Evolutionary conservation across 2,113 vertebrate species (phyloP).

Genomic region (Oncorhynchus mykiss): DNA sequence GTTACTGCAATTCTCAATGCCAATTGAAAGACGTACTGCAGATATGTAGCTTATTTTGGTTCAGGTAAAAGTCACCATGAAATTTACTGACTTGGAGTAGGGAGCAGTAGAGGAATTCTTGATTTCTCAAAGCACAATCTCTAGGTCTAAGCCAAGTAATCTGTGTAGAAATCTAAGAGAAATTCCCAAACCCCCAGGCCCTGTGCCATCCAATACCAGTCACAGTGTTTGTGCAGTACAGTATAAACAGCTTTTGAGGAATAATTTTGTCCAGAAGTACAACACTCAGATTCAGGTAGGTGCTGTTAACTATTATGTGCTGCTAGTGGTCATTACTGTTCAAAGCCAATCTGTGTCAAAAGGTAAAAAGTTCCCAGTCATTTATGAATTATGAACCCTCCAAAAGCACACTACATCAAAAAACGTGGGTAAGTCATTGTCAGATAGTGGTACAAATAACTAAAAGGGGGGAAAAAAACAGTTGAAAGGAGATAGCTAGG

Average conservation of each 20-base stretch:
- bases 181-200: slow-evolving; percentile 20
- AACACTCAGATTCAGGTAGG: slow-evolving; percentile 25
- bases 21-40: slow-evolving; percentile 20
- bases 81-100: slow-evolving; percentile 1
- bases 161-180: slow-evolving; percentile 29
- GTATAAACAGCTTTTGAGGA: background rate
- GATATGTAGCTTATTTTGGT: slow-evolving; percentile 37
- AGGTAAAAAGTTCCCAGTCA: slow-evolving; percentile 45
- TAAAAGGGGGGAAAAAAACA: background rate
- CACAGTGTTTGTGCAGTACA: slow-evolving; percentile 11
- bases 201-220: slow-evolving; percentile 15
- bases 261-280: background rate
- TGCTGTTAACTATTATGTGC: slow-evolving; percentile 17
- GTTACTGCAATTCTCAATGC: slow-evolving; percentile 6
- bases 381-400: slow-evolving; percentile 30
- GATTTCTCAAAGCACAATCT: slow-evolving; percentile 20
- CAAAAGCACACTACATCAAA: slow-evolving; percentile 38
- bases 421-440: background rate
- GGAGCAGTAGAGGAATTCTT: slow-evolving; percentile 19
- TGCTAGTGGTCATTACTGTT: slow-evolving; percentile 33
- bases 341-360: slow-evolving; percentile 30
- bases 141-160: slow-evolving; percentile 1
- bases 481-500: slow-evolving; percentile 25
- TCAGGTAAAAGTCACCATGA: background rate
- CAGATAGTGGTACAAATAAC: background rate